Evolutionary conservation across 2,113 vertebrate species (phyloP), one percentile per base, ranked within the genome.

Genomic region (Antidorcas marsupialis): DNA sequence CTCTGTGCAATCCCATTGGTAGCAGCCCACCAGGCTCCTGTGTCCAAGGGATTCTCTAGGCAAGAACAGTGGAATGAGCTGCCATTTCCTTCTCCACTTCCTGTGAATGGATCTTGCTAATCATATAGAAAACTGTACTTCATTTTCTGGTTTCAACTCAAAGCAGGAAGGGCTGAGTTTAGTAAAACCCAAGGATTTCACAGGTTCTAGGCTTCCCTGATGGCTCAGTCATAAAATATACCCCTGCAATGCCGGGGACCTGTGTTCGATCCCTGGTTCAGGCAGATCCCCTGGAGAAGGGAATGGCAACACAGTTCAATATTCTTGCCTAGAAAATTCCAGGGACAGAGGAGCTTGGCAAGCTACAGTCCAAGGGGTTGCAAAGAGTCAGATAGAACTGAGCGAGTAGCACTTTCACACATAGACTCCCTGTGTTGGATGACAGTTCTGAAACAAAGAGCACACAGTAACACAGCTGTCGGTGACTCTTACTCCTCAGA

Each of bases 371-470:
- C 71, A 43, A 15, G 23, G 36, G 5, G 12, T 43, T 39, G 1
- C 71, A 76, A 76, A 76, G 23, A 43, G 23, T 76, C 71, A 43
- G 39, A 43, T 43, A 43, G 21, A 43, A 76, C 71, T 76, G 23
- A 76, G 71, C 36, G 14, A 76, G 11, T 1, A 15, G 39, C 71
- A 43, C 71, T 43, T 76, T 14, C 23, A 7, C 12, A 43, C 36
- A 25, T 13, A 39, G 16, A 33, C 9, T 86, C 87, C 39, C 27
- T 85, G 5, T 86, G 85, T 57, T n/a, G 50, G 28, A 81, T 81
- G 79, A 17, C 4, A 93, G 47, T 14, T 95, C 67, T 89, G 71
- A 98, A 96, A 96, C 60, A 94, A 96, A 93, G 17, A 60, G 59
- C 8, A 59, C 14, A 50, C 23, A 17, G 64, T 25, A 91, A 33